phyloP scores from a whole-genome alignment of 2,888 invertebrate genomes.

The Apamea epomidion region DNA sequence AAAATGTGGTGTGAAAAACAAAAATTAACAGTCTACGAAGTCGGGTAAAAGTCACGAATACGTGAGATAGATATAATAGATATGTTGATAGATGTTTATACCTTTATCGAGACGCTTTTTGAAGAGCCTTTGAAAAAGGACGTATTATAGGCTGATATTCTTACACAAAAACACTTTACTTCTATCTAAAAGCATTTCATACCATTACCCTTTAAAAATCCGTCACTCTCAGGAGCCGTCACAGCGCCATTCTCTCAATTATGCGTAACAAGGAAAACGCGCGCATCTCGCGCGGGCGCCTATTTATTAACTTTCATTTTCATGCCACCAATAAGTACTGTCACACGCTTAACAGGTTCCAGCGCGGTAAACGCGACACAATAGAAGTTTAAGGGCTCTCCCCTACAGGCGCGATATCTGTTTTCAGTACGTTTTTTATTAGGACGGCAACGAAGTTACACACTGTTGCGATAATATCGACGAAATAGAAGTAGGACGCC shows the following conservation, averaged over 20 bases:
- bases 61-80: too few relatives aligned
- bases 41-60: neutral
- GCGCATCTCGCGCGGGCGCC: neutral
- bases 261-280: slow-evolving; percentile 29
- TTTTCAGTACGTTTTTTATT: too few relatives aligned
- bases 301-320: slow-evolving; percentile 1
- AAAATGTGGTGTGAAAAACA: neutral
- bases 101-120: neutral
- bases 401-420: too few relatives aligned
- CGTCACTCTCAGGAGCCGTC: slow-evolving; percentile 1
- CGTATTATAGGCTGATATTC: neutral
- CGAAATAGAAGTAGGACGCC: too few relatives aligned
- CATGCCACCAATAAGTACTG: too few relatives aligned
- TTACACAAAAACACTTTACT: slow-evolving; percentile 9
- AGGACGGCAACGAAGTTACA: too few relatives aligned
- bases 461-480: too few relatives aligned
- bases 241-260: slow-evolving; percentile 23
- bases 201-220: slow-evolving; percentile 21
- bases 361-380: too few relatives aligned
- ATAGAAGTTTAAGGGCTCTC: too few relatives aligned
- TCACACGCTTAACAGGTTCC: too few relatives aligned
- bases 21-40: neutral
- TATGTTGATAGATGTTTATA: neutral
- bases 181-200: slow-evolving; percentile 26
- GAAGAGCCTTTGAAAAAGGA: neutral